Conservation (phyloP, 30 jellyfish, hydroid and myxozoan species). For the Euphysa ruthae region DNA sequence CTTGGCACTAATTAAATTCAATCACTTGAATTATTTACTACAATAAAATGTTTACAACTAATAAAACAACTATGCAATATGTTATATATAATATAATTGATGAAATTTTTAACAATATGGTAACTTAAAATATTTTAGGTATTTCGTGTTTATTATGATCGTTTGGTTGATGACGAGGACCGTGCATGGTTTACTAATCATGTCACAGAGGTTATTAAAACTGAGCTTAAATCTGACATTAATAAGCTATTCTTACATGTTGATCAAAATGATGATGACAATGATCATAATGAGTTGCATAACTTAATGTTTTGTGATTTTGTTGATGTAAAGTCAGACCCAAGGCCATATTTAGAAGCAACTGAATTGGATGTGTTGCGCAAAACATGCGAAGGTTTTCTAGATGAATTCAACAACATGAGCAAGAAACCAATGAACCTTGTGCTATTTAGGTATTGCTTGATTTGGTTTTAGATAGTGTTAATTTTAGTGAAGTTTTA, state of each 20-base stretch:
- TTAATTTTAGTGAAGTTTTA: too few species aligned
- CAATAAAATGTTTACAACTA: too few species aligned
- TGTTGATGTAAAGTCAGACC: constrained; percentile 81
- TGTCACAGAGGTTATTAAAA: constrained; percentile 52
- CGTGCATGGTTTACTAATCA: constrained; percentile 73
- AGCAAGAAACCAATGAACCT: constrained; percentile 97
- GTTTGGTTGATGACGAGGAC: constrained; percentile 86
- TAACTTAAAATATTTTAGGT: constrained; percentile 73
- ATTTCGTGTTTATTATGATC: constrained; percentile 90
- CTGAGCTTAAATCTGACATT: constrained; percentile 48
- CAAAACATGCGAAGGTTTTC: constrained; percentile 66
- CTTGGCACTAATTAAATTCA: too few species aligned
- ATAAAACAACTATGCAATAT: too few species aligned
- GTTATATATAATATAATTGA: too few species aligned
- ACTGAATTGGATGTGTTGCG: constrained; percentile 64
- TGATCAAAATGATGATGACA: constrained; percentile 50
- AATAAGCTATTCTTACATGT: constrained; percentile 52
- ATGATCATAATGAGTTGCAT: constrained; percentile 69
- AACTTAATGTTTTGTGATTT: constrained; percentile 90
- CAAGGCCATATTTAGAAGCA: constrained; percentile 89
- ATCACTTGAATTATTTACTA: too few species aligned
- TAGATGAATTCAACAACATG: constrained; percentile 90
- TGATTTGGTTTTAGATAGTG: too few species aligned
- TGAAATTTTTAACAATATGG: too few species aligned
- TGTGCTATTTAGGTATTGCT: constrained; percentile 71